Base-by-base conservation (phyloP, 2,797 vertebrate species). In the Tarsius wallacei region DNA sequence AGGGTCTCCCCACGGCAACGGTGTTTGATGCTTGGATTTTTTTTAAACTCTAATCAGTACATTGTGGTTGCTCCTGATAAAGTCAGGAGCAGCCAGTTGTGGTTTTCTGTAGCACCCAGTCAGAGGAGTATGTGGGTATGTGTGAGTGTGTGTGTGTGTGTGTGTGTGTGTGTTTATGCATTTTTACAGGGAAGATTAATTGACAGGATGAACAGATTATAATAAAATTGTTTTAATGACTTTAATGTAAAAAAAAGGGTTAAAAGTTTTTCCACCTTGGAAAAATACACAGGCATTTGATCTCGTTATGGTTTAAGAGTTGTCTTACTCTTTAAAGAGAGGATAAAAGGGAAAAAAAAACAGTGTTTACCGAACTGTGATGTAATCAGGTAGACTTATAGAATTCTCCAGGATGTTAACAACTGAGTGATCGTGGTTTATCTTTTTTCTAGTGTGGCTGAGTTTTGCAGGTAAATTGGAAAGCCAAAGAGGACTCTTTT, bases 31-130 rank as follows among this genome's bases (percentile, higher is more conserved):
- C 94, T 95, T 96, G 81, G 47, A 61, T 91, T 74, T 70, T 42
- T 74, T 80, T 93, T 9, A 55, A 97, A 63, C 16, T 16, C 89
- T 95, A 86, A 64, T 96, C 51, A 92, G 84, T 31, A 95, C 87
- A 91, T 81, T 97, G 81, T 94, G 90, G 82, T 97, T 98, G 64
- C 24, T 97, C 71, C 77, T 78, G 31, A 86, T 89, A 59, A 82
- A 82, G 66, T 95, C 93, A n/a, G n/a, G n/a, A n/a, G n/a, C n/a
- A n/a, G 78, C 55, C 89, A 31, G 61, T 36, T n/a, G 61, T 93
- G 74, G 70, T 68, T 98, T 96, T 94, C 71, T 24, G 0, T 97
- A 71, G 49, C 4, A 24, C n/a, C 57, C 64, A 74, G 49, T 31
- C 7, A 57, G 77, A 61, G 7, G 88, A 96, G 7, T 42, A 42